Evolutionary conservation across 2,797 vertebrate genomes (phyloP).

Genomic region (Gymnodraco acuticeps): DNA sequence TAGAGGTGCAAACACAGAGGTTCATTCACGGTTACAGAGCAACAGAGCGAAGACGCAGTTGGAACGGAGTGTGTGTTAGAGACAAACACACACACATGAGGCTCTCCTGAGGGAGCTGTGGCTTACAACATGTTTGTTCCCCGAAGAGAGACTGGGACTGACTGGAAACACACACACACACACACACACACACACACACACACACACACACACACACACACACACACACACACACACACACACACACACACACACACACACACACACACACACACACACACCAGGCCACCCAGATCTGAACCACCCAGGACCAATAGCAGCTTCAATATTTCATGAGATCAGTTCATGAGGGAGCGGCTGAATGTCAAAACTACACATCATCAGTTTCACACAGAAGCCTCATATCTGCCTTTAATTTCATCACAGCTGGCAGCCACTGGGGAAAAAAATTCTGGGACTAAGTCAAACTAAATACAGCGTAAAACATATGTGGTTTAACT

Average conservation of each 20-base stretch:
- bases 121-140: constrained; percentile 70
- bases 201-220: constrained; percentile 10
- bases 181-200: constrained; percentile 21
- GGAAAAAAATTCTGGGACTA: constrained; percentile 14
- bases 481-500: constrained; percentile 3
- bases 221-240: constrained; percentile 10
- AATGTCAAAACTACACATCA: constrained; percentile 48
- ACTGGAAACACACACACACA: constrained; percentile 70
- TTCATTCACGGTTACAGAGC: constrained; percentile 57
- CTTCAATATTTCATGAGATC: constrained; percentile 53
- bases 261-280: constrained; percentile 17
- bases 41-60: background rate
- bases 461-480: constrained; percentile 20
- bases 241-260: constrained; percentile 23
- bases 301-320: constrained; percentile 67
- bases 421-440: constrained; percentile 30
- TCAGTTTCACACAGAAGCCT: constrained; percentile 48
- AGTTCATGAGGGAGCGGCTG: constrained; percentile 32
- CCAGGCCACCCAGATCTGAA: constrained; percentile 75
- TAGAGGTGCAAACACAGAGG: constrained; percentile 63
- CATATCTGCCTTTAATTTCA: constrained; percentile 34
- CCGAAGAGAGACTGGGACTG: constrained; percentile 71
- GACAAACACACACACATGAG: constrained; percentile 15
- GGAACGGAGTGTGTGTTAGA: background rate
- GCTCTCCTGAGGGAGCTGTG: constrained; percentile 63